Percentiles rank a stretch among this genome's conserved stretches.
These are phyloP conservation scores for Tromatobia lineatoria DNA, from an alignment of 2,888 invertebrate species.

Conservation along the genomic window DNA sequence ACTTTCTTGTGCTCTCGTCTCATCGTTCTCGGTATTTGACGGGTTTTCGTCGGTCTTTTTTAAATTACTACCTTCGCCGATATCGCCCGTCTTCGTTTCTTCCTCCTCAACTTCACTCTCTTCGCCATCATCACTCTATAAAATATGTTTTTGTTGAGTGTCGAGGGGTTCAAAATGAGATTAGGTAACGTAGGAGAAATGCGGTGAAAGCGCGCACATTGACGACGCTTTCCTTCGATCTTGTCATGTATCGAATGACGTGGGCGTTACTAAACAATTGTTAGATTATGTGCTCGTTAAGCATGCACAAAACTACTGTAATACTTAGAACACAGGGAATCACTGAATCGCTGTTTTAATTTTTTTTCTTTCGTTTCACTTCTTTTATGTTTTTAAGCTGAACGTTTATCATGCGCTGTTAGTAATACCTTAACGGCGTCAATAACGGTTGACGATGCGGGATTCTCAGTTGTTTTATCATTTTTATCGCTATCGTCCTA, in stretches of 20 bases:
- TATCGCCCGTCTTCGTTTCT: constrained; percentile 68
- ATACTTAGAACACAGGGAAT: constrained; percentile 63
- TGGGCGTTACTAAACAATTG: constrained; percentile 55
- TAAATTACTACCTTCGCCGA: constrained; percentile 70
- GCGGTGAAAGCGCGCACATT: background rate
- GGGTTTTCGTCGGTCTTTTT: constrained; percentile 61
- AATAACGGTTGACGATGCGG: constrained; percentile 48
- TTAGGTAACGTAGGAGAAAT: constrained; percentile 12
- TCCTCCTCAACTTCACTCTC: constrained; percentile 71
- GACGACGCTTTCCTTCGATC: constrained; percentile 25
- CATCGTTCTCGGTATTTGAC: constrained; percentile 57
- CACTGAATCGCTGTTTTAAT: constrained; percentile 23
- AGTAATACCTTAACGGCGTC: constrained; percentile 73
- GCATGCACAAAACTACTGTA: constrained; percentile 67
- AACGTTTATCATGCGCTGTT: constrained; percentile 62
- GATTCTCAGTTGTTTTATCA: constrained; percentile 70
- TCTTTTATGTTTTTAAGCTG: constrained; percentile 34
- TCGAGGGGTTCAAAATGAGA: constrained; percentile 36
- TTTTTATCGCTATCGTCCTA: constrained; percentile 75
- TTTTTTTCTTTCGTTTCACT: constrained; percentile 25
- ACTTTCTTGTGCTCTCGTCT: constrained; percentile 40
- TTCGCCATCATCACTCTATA: constrained; percentile 76
- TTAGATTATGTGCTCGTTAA: constrained; percentile 63
- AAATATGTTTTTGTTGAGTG: constrained; percentile 71
- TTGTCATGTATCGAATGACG: constrained; percentile 48